Conservation (phyloP, 2,113 vertebrate species). For the Oncorhynchus mykiss region DNA sequence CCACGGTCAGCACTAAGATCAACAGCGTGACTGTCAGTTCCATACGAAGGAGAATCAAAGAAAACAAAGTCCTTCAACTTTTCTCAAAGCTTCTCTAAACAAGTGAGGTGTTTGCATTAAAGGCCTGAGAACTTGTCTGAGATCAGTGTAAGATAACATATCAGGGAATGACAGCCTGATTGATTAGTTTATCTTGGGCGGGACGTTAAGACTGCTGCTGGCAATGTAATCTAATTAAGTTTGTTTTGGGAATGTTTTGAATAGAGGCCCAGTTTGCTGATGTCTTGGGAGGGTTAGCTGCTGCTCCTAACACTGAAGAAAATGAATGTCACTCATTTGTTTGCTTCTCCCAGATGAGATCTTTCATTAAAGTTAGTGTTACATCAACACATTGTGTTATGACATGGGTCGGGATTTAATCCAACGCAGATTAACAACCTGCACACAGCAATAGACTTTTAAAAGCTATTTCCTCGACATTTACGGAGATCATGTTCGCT, state of each 20-base stretch:
- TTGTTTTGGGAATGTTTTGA: conserved; percentile 10
- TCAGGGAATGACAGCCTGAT: conserved; percentile 20
- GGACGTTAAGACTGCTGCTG: background rate
- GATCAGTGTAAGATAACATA: conserved; percentile 26
- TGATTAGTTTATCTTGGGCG: conserved; percentile 24
- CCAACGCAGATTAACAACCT: no score
- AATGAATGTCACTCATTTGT: background rate
- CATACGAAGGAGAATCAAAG: no score
- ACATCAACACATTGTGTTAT: background rate
- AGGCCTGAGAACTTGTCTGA: background rate
- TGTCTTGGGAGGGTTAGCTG: background rate
- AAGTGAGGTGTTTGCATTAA: background rate
- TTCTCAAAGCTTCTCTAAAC: background rate
- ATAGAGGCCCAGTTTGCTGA: background rate
- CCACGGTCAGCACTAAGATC: no score
- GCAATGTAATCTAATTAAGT: conserved; percentile 22
- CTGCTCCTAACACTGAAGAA: background rate
- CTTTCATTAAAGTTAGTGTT: conserved; percentile 2
- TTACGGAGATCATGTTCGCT: no score
- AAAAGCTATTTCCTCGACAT: no score
- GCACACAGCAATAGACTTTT: no score
- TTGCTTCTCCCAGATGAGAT: background rate
- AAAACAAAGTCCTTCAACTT: background rate
- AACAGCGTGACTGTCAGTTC: no score
- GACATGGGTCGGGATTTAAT: no score